These are phyloP conservation scores for Lordiphosa fenestrarum DNA, from an alignment of 2,888 invertebrate genomes.

Conservation along the genomic window DNA sequence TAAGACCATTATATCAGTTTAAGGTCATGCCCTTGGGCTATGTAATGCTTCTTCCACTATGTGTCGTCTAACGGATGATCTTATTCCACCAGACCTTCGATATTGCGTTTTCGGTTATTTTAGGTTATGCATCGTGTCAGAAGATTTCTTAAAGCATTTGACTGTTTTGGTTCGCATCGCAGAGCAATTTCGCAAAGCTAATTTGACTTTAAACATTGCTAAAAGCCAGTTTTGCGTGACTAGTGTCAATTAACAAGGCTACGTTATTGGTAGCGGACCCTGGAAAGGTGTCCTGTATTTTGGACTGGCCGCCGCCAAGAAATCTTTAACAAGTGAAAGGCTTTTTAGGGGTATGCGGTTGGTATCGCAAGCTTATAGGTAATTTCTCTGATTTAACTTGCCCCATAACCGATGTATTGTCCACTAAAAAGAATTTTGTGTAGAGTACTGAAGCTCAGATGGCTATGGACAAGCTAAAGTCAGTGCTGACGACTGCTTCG, in stretches of 20 bases:
- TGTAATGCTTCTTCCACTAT: conserved; percentile 5
- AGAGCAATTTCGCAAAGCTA: conserved; percentile 3
- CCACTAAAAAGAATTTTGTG: background rate
- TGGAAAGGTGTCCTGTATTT: too few species aligned
- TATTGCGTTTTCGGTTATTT: conserved; percentile 6
- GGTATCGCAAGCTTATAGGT: background rate
- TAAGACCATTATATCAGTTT: conserved; percentile 4
- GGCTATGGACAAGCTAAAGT: too few species aligned
- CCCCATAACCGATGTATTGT: conserved; percentile 1
- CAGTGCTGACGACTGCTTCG: too few species aligned
- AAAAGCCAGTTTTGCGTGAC: too few species aligned
- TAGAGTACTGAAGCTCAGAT: too few species aligned
- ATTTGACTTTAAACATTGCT: background rate
- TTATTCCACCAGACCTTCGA: conserved; percentile 1
- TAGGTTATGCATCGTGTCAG: background rate
- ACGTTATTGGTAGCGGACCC: too few species aligned
- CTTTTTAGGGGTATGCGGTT: background rate
- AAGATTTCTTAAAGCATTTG: background rate
- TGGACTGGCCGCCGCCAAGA: too few species aligned
- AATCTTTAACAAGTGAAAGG: background rate
- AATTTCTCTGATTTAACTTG: conserved; percentile 2
- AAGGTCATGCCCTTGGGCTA: conserved; percentile 6
- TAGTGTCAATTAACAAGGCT: too few species aligned
- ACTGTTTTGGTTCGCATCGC: background rate
- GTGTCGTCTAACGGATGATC: conserved; percentile 9